A percentile compares a stretch with the other conserved stretches of the same genome.
phyloP scores from a whole-genome alignment of 2,113 vertebrate genomes.

The Illadopsis cleaveri region DNA sequence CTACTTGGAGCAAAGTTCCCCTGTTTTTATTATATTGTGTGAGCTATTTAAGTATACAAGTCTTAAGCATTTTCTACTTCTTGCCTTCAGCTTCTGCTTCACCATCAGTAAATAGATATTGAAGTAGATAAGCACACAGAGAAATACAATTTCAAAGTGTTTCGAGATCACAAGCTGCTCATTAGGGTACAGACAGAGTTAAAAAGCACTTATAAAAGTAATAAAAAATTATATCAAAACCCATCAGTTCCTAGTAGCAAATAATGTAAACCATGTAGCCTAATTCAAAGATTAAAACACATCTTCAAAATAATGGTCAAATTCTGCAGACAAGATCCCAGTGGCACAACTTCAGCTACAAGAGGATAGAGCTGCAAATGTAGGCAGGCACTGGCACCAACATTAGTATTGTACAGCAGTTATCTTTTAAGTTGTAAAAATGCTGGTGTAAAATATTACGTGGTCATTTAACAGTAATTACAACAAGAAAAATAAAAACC shows the following conservation, averaged over 20 bases:
- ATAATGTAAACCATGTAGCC: constrained; percentile 11
- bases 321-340: neutral
- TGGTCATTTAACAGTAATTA: neutral
- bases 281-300: constrained; percentile 7
- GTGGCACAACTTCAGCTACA: neutral
- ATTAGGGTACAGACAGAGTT: constrained; percentile 37
- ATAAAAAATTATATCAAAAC: constrained; percentile 63
- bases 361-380: neutral
- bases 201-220: constrained; percentile 51
- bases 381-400: neutral
- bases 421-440: neutral
- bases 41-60: constrained; percentile 45
- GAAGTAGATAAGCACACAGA: constrained; percentile 38
- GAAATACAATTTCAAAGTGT: constrained; percentile 40
- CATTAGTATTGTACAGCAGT: neutral
- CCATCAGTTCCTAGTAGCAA: constrained; percentile 24
- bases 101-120: constrained; percentile 56
- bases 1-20: neutral
- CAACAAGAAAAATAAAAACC: neutral
- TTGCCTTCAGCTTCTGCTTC: constrained; percentile 28
- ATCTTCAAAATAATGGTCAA: neutral
- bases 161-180: constrained; percentile 36
- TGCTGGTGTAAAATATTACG: neutral
- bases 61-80: constrained; percentile 33
- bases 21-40: constrained; percentile 12